Conservation (phyloP, 2,113 vertebrate species). For the Chloebia gouldiae region DNA sequence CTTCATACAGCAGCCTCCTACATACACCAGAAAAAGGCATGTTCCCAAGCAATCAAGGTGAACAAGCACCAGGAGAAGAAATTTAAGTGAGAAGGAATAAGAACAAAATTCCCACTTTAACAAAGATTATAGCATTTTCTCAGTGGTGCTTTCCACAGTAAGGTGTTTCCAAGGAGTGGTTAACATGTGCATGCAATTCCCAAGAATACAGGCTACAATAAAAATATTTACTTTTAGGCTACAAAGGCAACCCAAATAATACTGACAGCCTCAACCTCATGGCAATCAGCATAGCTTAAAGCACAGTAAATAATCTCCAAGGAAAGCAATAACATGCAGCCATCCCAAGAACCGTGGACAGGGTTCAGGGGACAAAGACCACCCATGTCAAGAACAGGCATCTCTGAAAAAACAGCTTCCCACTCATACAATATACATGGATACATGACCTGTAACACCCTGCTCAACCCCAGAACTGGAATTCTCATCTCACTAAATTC, state of each 20-base stretch:
- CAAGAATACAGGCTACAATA: neutral
- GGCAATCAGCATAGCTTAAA: neutral
- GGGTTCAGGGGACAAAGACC: neutral
- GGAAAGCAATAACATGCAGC: neutral
- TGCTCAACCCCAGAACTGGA: neutral
- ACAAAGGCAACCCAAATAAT: constrained; percentile 7
- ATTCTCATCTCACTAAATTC: constrained; percentile 17
- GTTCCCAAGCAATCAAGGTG: neutral
- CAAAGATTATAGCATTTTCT: constrained; percentile 9
- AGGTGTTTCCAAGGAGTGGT: neutral
- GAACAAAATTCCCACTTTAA: neutral
- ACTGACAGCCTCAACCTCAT: neutral
- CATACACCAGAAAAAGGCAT: neutral
- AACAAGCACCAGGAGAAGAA: neutral
- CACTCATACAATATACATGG: neutral
- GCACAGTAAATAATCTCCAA: constrained; percentile 13
- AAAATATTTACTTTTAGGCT: neutral
- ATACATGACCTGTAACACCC: neutral
- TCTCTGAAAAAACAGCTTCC: neutral
- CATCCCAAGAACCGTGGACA: neutral
- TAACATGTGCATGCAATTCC: neutral
- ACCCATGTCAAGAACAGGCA: neutral
- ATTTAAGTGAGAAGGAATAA: neutral
- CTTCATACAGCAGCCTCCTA: neutral
- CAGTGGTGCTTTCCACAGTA: neutral